These are phyloP conservation scores for Episyrphus balteatus DNA, from an alignment of 1,140 invertebrate species.

Conservation along the genomic window DNA sequence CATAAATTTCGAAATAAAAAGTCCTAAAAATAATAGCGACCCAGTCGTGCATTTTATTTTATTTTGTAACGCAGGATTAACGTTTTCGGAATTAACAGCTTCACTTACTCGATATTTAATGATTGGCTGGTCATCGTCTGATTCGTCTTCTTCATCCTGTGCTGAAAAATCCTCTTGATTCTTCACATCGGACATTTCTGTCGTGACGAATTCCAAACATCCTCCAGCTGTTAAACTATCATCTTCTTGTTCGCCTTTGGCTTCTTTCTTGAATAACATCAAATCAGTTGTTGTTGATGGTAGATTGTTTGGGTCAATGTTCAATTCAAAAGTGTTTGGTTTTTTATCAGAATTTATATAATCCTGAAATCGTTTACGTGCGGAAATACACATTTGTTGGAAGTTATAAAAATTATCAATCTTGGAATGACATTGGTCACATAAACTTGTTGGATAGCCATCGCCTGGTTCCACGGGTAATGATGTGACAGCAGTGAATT, in stretches of 20 bases:
- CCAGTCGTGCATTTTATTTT: too few relatives aligned
- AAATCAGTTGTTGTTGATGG: too few relatives aligned
- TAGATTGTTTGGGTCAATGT: too few relatives aligned
- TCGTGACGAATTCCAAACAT: too few relatives aligned
- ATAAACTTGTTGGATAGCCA: constrained; percentile 30
- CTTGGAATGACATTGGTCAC: constrained; percentile 24
- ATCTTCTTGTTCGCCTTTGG: constrained; percentile 7
- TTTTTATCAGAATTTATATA: too few relatives aligned
- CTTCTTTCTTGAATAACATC: neutral
- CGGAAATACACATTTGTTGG: constrained; percentile 26
- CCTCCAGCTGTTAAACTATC: neutral
- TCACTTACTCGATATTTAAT: constrained; percentile 7
- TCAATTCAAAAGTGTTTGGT: too few relatives aligned
- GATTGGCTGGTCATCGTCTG: neutral
- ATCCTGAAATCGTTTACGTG: constrained; percentile 30
- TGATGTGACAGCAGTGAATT: constrained; percentile 27
- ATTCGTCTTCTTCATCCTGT: constrained; percentile 2
- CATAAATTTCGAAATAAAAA: too few relatives aligned
- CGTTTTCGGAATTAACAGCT: constrained; percentile 7
- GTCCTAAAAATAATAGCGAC: too few relatives aligned
- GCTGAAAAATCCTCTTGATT: too few relatives aligned
- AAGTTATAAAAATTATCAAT: constrained; percentile 31
- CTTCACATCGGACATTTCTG: too few relatives aligned
- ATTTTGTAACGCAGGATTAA: too few relatives aligned
- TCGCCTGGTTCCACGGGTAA: constrained; percentile 30